Evolutionary conservation across 2,888 invertebrate genomes (phyloP).

Genomic region (Catotricha subobsoleta): DNA sequence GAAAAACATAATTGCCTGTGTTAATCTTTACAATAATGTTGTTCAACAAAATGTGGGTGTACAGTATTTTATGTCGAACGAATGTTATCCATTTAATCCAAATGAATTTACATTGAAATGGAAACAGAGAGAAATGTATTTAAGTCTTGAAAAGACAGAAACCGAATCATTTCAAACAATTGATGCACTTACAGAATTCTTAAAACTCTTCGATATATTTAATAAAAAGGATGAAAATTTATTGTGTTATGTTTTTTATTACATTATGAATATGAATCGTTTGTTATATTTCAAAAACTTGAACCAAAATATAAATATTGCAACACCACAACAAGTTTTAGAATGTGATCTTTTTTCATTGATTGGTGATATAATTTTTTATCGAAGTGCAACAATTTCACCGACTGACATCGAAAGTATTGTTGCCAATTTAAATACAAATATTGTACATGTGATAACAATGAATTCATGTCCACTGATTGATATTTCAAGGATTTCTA

Average conservation of each 20-base stretch:
- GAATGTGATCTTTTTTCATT: slow-evolving; percentile 35
- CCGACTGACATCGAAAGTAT: slow-evolving; percentile 49
- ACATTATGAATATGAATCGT: slow-evolving; percentile 13
- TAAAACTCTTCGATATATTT: slow-evolving; percentile 21
- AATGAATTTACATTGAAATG: slow-evolving; percentile 17
- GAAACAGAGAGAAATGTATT: slow-evolving; percentile 19
- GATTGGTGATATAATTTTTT: slow-evolving; percentile 48
- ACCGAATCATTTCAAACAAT: slow-evolving; percentile 15
- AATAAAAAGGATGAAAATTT: slow-evolving; percentile 23
- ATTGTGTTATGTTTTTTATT: slow-evolving; percentile 21
- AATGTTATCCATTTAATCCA: slow-evolving; percentile 19
- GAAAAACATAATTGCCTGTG: slow-evolving; percentile 7
- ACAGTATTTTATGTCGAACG: slow-evolving; percentile 14
- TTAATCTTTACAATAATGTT: slow-evolving; percentile 10
- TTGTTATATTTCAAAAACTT: background rate
- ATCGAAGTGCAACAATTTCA: slow-evolving; percentile 36
- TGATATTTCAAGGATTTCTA: slow-evolving; percentile 15
- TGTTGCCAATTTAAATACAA: slow-evolving; percentile 49
- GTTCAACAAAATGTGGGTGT: slow-evolving; percentile 19
- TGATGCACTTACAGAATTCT: slow-evolving; percentile 20
- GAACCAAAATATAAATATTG: background rate
- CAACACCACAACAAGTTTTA: slow-evolving; percentile 15
- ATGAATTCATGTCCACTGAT: slow-evolving; percentile 53
- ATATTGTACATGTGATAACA: slow-evolving; percentile 54
- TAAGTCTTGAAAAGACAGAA: background rate